Percentiles rank a stretch among this genome's conserved stretches.
These are phyloP conservation scores for Pachypsylla venusta DNA, from an alignment of 1,140 invertebrate genomes.

Conservation along the genomic window DNA sequence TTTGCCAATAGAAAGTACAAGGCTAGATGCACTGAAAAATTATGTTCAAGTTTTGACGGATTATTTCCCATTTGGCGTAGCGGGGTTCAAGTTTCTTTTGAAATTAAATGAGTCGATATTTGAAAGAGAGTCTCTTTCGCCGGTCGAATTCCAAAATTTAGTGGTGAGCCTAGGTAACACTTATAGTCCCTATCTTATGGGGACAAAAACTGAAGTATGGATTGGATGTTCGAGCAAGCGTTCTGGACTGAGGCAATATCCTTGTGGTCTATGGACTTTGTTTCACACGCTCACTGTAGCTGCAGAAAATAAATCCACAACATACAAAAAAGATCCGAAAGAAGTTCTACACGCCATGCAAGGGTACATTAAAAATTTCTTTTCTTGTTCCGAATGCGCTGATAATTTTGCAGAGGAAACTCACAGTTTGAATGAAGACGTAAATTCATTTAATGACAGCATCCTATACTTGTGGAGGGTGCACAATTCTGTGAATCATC, in stretches of 20 bases:
- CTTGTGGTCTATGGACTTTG: constrained; percentile 87
- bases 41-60: constrained; percentile 52
- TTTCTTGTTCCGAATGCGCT: constrained; percentile 82
- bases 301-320: constrained; percentile 36
- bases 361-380: constrained; percentile 82
- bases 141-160: constrained; percentile 38
- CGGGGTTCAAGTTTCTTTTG: constrained; percentile 45
- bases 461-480: constrained; percentile 89
- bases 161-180: constrained; percentile 36
- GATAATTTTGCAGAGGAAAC: constrained; percentile 75
- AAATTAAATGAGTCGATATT: constrained; percentile 35
- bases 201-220: constrained; percentile 44
- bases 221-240: constrained; percentile 67
- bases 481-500: constrained; percentile 85
- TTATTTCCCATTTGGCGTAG: constrained; percentile 55
- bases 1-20: constrained; percentile 44
- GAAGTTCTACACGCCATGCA: constrained; percentile 66
- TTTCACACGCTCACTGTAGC: constrained; percentile 88
- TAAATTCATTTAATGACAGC: constrained; percentile 51
- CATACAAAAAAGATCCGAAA: constrained; percentile 34
- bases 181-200: constrained; percentile 37
- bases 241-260: constrained; percentile 64
- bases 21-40: constrained; percentile 49
- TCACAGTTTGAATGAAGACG: constrained; percentile 45
- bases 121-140: constrained; percentile 35